Percentiles rank a stretch among this genome's conserved stretches.
These are phyloP conservation scores for Dermochelys coriacea DNA, from an alignment of 2,797 vertebrate species.

Conservation along the genomic window DNA sequence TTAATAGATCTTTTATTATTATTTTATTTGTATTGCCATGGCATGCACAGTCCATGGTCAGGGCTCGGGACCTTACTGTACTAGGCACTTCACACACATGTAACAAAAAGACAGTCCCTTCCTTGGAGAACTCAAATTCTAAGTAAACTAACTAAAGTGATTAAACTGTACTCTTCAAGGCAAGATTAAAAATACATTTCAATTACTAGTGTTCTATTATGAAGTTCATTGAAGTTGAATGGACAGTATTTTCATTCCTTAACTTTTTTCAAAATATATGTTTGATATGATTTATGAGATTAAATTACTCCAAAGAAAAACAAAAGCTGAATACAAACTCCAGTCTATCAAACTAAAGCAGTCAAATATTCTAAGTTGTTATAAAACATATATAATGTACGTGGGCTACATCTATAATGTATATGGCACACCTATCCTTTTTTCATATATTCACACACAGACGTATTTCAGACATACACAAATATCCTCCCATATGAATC, in stretches of 20 bases:
- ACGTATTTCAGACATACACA: neutral
- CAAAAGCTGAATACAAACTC: neutral
- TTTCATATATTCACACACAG: neutral
- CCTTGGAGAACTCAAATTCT: neutral
- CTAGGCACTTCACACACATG: neutral
- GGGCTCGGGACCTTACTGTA: neutral
- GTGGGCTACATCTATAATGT: neutral
- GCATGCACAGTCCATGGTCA: neutral
- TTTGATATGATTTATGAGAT: neutral
- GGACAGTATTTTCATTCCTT: neutral
- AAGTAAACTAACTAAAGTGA: neutral
- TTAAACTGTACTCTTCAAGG: neutral
- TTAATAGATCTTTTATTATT: neutral
- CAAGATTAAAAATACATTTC: neutral
- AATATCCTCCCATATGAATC: neutral
- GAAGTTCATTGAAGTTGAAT: neutral
- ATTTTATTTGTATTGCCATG: neutral
- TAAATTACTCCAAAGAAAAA: conserved; percentile 9
- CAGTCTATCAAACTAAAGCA: neutral
- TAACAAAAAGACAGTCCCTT: neutral
- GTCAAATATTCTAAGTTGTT: neutral
- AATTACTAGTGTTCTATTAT: neutral
- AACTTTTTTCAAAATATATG: neutral
- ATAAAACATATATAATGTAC: neutral
- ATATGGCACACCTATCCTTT: neutral